Evolutionary conservation across 2,888 invertebrate genomes (phyloP), one percentile per base, ranked within the genome.

Genomic region (Corbicula japonica): DNA sequence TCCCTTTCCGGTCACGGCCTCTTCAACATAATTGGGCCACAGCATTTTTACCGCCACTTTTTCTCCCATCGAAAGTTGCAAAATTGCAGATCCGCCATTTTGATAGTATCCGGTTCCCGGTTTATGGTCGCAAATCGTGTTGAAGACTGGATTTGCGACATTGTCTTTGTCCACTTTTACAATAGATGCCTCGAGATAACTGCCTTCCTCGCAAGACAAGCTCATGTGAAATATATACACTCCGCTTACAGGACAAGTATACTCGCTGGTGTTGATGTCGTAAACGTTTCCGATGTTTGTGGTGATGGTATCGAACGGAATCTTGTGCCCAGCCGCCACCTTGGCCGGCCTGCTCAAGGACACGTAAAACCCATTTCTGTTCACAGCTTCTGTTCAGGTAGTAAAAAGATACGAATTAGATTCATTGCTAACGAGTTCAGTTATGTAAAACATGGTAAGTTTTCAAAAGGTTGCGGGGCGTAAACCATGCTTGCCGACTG

Each of bases 211-310:
- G 52, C 71, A 72, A 32, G 50, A 52, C 15, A 54, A 44, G 15
- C 32, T 54, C 18, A 72, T 54, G n/a, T 62, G n/a, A 62, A 72
- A 72, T 1, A 62, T 5, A 30, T 72, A 72, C 6, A 62, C 63
- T 8, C 71, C 71, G 12, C 52, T 28, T 8, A 41, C 12, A 5
- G 71, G 71, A 23, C 41, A 50, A 3, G 41, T 54, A 46, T 54
- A 72, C 23, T 32, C 34, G 5, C 61, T 62, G 1, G 41, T 52
- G 3, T 8, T 5, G 15, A 6, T 12, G 21, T 72, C 50, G 32
- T 62, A 72, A 5, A 28, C 23, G 18, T 54, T 44, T 5, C 54
- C 71, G n/a, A 52, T 54, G 50, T 72, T 54, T n/a, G 50, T 35
- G 4, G 18, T 23, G 2, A 62, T 6, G 18, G 38, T 41, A 10